Conservation (phyloP, 2,797 vertebrate species). For the Pseudocheirus occidentalis region DNA sequence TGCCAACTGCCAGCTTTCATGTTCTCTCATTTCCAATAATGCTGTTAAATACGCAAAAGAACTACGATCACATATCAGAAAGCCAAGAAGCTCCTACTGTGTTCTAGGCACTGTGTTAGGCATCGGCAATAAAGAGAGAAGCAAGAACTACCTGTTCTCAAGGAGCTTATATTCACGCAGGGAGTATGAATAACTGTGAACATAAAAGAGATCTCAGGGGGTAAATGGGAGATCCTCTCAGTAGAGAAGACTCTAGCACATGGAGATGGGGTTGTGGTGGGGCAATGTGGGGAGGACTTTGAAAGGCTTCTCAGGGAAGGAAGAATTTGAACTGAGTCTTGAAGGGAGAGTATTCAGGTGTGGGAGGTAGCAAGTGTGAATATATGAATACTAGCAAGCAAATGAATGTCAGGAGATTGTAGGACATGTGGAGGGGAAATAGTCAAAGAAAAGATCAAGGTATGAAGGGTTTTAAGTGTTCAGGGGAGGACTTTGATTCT, state of each 20-base stretch:
- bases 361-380: rapidly evolving
- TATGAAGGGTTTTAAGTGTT: neutral
- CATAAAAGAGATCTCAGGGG: too few species aligned
- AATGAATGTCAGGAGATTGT: neutral
- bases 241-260: neutral
- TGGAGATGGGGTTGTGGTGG: neutral
- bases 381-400: neutral
- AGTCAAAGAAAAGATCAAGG: neutral
- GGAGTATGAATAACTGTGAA: too few species aligned
- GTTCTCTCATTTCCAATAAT: neutral
- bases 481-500: neutral
- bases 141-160: neutral
- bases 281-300: neutral
- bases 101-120: neutral
- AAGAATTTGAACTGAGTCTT: neutral
- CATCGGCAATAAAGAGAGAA: neutral
- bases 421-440: neutral
- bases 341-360: neutral
- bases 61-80: neutral
- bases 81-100: neutral
- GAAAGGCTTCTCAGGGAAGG: neutral
- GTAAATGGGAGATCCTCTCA: neutral
- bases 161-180: neutral
- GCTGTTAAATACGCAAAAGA: slow-evolving; percentile 1
- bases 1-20: slow-evolving; percentile 53